Conservation (phyloP, 2,113 vertebrate species). For the Pontoporia blainvillei region DNA sequence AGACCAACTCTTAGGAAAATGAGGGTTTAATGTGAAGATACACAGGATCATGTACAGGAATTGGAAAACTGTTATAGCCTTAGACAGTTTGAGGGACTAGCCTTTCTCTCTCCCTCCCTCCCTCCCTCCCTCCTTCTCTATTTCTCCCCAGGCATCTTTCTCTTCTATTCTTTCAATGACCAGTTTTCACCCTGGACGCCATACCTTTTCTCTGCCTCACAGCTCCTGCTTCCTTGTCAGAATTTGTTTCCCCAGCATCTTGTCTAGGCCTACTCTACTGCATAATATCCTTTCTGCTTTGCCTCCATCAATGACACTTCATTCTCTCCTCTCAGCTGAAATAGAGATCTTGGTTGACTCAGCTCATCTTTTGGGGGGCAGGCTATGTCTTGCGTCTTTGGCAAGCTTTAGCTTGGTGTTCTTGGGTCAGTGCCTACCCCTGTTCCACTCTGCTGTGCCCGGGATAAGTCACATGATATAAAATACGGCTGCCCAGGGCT, state of each 20-base stretch:
- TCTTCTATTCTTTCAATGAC: not conserved
- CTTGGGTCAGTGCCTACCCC: not conserved
- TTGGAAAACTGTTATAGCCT: not conserved
- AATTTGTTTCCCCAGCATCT: not conserved
- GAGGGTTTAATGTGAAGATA: not conserved
- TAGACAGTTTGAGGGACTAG: not conserved
- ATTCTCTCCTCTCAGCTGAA: not conserved
- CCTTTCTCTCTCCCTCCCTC: not conserved
- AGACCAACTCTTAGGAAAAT: not conserved
- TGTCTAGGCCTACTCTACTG: rapidly evolving
- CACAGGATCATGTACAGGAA: not conserved
- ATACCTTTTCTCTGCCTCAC: not conserved
- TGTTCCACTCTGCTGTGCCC: not conserved
- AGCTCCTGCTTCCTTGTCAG: not conserved
- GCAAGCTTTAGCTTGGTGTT: not conserved
- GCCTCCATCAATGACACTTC: not conserved
- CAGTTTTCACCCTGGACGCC: not conserved
- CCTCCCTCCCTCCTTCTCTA: not conserved
- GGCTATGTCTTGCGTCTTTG: not conserved
- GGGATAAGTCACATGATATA: not conserved
- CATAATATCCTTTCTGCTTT: not conserved
- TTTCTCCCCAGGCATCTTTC: not conserved
- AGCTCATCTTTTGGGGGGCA: not conserved
- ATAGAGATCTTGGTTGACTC: not conserved
- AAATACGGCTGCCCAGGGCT: not conserved